phyloP scores from a whole-genome alignment of 2,113 vertebrate genomes.

The Notechis scutatus region DNA sequence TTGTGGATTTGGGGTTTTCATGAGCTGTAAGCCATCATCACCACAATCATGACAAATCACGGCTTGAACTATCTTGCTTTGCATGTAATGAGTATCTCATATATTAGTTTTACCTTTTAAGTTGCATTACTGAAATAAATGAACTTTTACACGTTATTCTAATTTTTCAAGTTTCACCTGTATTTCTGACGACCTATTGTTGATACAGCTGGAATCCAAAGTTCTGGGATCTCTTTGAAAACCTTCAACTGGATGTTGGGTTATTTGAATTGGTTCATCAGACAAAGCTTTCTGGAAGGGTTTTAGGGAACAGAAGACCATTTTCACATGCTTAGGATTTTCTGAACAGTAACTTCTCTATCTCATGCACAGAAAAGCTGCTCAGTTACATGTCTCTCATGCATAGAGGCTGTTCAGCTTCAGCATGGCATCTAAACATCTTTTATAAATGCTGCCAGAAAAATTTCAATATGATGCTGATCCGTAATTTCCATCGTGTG shows the following conservation, averaged over 20 bases:
- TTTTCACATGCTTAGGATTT: not conserved
- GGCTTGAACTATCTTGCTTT: no score
- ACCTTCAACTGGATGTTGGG: not conserved
- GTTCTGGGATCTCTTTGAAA: not conserved
- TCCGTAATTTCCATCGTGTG: not conserved
- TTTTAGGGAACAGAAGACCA: not conserved
- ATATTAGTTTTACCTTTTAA: no score
- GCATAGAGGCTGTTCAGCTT: not conserved
- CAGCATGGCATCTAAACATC: not conserved
- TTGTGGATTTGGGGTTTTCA: no score
- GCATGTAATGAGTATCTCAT: no score
- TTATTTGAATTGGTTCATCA: not conserved
- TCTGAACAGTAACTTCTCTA: not conserved
- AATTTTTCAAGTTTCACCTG: no score
- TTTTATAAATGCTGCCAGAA: not conserved
- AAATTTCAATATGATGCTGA: not conserved
- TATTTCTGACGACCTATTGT: not conserved
- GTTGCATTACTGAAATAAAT: no score
- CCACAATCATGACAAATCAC: no score
- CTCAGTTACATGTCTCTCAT: not conserved
- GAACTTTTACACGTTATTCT: no score
- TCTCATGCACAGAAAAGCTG: not conserved
- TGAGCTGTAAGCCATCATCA: no score
- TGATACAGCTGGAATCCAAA: not conserved
- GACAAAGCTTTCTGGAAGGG: not conserved